Percentiles rank a stretch among this genome's conserved stretches.
Conservation (phyloP, 2,888 invertebrate species). For the Trilocha varians region DNA sequence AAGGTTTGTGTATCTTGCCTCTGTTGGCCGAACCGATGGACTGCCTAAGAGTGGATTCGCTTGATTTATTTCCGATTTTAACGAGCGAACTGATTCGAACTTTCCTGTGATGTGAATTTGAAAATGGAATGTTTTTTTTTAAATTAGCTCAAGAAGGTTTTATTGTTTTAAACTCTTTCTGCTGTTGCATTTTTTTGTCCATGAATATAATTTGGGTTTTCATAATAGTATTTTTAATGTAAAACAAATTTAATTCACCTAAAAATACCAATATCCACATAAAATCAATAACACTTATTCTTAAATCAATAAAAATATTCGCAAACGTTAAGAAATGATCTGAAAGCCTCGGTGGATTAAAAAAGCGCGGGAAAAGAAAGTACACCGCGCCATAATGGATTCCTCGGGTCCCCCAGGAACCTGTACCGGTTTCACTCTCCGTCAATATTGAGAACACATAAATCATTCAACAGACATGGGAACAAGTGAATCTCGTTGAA, state of each 20-base stretch:
- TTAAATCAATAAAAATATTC: too few relatives aligned
- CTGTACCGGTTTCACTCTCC: not conserved
- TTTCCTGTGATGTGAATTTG: too few relatives aligned
- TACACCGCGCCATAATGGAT: not conserved
- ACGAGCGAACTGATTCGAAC: not conserved
- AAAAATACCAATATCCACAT: too few relatives aligned
- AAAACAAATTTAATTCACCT: too few relatives aligned
- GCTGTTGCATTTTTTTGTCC: too few relatives aligned
- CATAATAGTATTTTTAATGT: too few relatives aligned
- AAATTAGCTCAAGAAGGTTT: too few relatives aligned
- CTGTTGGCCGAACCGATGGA: constrained; percentile 8
- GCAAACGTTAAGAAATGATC: not conserved
- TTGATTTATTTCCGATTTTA: not conserved
- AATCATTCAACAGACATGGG: not conserved
- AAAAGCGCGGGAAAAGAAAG: not conserved
- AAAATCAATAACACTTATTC: too few relatives aligned
- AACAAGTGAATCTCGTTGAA: constrained; percentile 6
- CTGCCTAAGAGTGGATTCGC: not conserved
- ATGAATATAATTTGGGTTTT: too few relatives aligned
- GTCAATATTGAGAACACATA: not conserved
- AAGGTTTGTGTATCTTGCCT: constrained; percentile 28
- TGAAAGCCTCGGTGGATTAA: not conserved
- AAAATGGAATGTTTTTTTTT: too few relatives aligned
- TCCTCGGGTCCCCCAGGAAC: not conserved
- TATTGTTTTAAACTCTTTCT: too few relatives aligned